Evolutionary conservation across 2,888 invertebrate species (phyloP).

Genomic region (Xestia sexstrigata): DNA sequence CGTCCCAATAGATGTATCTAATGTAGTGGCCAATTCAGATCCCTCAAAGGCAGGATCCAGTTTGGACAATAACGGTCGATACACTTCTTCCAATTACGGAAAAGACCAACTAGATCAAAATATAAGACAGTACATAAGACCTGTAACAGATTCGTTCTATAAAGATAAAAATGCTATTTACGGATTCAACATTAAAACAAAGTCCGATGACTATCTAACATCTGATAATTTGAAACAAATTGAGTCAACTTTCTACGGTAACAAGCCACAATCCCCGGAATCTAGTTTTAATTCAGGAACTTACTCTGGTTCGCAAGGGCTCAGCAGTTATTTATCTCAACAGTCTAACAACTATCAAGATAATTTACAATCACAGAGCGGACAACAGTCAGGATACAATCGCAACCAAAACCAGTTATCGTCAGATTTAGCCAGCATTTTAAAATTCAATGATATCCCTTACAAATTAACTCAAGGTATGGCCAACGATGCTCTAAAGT

Average conservation of each 20-base stretch:
- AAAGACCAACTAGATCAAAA: constrained; percentile 81
- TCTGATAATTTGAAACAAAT: constrained; percentile 76
- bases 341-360: constrained; percentile 76
- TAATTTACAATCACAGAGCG: constrained; percentile 75
- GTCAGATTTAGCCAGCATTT: constrained; percentile 78
- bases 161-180: constrained; percentile 86
- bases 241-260: constrained; percentile 76
- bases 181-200: constrained; percentile 82
- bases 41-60: constrained; percentile 71
- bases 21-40: constrained; percentile 83
- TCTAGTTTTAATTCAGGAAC: constrained; percentile 72
- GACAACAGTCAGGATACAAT: constrained; percentile 75
- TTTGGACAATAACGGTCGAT: constrained; percentile 74
- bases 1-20: constrained; percentile 87
- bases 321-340: constrained; percentile 74
- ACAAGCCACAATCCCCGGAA: constrained; percentile 76
- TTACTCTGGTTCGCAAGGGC: constrained; percentile 74
- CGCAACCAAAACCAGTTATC: constrained; percentile 75
- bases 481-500: constrained; percentile 75
- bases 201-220: constrained; percentile 76
- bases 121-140: constrained; percentile 79
- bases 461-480: constrained; percentile 81
- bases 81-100: constrained; percentile 72
- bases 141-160: constrained; percentile 83
- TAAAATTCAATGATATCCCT: constrained; percentile 86